These are phyloP conservation scores for Torymus tubicola DNA, from an alignment of 2,888 invertebrate species.

Conservation along the genomic window DNA sequence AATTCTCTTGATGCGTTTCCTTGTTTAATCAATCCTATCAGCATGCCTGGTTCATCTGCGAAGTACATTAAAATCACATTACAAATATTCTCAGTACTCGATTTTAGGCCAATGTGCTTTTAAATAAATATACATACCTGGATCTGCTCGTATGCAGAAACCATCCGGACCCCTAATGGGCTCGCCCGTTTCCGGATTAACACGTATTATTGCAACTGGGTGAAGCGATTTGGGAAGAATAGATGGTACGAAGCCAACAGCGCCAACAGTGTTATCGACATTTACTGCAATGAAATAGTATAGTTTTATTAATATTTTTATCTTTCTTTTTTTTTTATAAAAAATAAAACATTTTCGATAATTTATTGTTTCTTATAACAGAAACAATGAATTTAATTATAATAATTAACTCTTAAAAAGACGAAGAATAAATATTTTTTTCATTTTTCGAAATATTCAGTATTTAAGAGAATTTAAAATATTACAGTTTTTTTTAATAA, in stretches of 20 bases:
- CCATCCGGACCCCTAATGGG: slow-evolving; percentile 90
- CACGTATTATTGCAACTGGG: slow-evolving; percentile 94
- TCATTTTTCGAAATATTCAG: too few species aligned
- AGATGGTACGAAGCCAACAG: slow-evolving; percentile 83
- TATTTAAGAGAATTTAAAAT: not conserved
- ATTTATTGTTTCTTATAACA: not conserved
- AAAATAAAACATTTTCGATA: not conserved
- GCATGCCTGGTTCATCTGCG: slow-evolving; percentile 89
- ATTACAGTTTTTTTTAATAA: not conserved
- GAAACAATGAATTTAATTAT: not conserved
- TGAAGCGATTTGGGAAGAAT: slow-evolving; percentile 81
- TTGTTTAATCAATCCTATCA: slow-evolving; percentile 85
- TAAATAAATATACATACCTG: slow-evolving; percentile 61
- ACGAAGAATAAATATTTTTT: too few species aligned
- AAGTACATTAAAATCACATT: slow-evolving; percentile 53
- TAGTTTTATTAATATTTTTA: not conserved
- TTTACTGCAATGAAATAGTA: slow-evolving; percentile 78
- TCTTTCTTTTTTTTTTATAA: too few species aligned
- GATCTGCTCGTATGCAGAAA: slow-evolving; percentile 82
- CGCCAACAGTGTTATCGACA: slow-evolving; percentile 81
- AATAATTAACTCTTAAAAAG: too few species aligned
- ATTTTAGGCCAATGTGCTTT: not conserved
- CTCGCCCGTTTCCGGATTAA: slow-evolving; percentile 91
- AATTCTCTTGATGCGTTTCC: slow-evolving; percentile 83
- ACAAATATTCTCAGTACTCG: not conserved